Evolutionary conservation across 2,113 vertebrate genomes (phyloP).

Genomic region (Galbula dea): DNA sequence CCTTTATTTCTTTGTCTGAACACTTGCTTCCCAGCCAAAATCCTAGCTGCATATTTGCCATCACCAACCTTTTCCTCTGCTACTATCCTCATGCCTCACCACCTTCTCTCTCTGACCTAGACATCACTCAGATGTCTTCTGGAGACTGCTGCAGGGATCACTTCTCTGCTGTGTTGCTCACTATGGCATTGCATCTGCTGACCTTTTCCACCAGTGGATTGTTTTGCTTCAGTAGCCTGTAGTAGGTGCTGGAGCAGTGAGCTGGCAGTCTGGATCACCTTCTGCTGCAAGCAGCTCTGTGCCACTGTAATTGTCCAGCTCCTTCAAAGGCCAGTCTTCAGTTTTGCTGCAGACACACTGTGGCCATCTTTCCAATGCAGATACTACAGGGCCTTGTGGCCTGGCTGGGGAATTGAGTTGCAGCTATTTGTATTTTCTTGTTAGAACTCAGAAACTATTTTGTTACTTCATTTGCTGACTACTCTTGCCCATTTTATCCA

Average conservation of each 20-base stretch:
- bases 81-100: neutral
- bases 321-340: neutral
- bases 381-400: neutral
- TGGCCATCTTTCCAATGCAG: neutral
- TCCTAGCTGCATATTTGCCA: neutral
- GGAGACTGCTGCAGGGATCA: neutral
- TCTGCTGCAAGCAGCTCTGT: neutral
- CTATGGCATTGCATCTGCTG: neutral
- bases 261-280: neutral
- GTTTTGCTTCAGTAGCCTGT: neutral
- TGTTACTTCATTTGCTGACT: neutral
- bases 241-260: no score
- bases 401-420: neutral
- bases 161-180: neutral
- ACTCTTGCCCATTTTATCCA: neutral
- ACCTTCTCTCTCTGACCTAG: neutral
- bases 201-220: neutral
- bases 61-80: fast-evolving
- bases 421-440: neutral
- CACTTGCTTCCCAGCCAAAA: neutral
- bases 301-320: neutral
- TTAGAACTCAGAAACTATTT: neutral
- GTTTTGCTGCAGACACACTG: neutral
- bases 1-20: neutral
- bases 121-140: neutral